Evolutionary conservation across 2,797 vertebrate species (phyloP).

Genomic region (Leptodactylus fallax): DNA sequence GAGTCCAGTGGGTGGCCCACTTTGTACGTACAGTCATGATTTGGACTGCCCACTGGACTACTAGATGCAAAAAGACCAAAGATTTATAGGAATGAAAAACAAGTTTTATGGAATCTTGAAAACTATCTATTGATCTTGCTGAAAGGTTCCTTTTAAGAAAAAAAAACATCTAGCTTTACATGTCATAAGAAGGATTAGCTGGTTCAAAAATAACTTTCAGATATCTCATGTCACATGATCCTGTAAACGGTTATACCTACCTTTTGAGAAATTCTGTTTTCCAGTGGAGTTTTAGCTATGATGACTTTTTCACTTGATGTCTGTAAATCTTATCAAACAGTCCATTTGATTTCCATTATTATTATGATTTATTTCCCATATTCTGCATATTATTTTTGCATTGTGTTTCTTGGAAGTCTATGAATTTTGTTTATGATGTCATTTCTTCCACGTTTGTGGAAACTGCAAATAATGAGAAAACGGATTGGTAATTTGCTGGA

Average conservation of each 20-base stretch:
- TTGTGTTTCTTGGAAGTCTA: conserved; percentile 80
- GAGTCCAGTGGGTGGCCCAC: too few relatives aligned
- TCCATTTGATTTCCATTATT: conserved; percentile 83
- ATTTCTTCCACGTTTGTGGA: conserved; percentile 75
- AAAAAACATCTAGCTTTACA: not conserved
- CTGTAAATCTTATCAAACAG: conserved; percentile 84
- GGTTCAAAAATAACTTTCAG: not conserved
- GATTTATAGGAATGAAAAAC: too few relatives aligned
- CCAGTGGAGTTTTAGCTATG: conserved; percentile 70
- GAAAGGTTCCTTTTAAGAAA: too few relatives aligned
- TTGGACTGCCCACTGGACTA: too few relatives aligned
- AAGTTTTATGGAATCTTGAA: too few relatives aligned
- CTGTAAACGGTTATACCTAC: not conserved
- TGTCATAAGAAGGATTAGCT: not conserved
- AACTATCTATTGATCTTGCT: too few relatives aligned
- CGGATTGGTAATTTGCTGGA: not conserved
- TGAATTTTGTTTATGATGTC: conserved; percentile 78
- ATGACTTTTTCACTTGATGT: conserved; percentile 82
- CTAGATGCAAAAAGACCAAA: too few relatives aligned
- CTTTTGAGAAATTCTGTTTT: too few relatives aligned
- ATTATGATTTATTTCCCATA: conserved; percentile 83
- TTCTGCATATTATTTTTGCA: conserved; percentile 78
- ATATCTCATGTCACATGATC: not conserved
- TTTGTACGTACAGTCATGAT: too few relatives aligned
- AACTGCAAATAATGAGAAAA: conserved; percentile 70